These are phyloP conservation scores for Dermatemys mawii DNA, from an alignment of 2,113 vertebrate genomes.

Conservation along the genomic window DNA sequence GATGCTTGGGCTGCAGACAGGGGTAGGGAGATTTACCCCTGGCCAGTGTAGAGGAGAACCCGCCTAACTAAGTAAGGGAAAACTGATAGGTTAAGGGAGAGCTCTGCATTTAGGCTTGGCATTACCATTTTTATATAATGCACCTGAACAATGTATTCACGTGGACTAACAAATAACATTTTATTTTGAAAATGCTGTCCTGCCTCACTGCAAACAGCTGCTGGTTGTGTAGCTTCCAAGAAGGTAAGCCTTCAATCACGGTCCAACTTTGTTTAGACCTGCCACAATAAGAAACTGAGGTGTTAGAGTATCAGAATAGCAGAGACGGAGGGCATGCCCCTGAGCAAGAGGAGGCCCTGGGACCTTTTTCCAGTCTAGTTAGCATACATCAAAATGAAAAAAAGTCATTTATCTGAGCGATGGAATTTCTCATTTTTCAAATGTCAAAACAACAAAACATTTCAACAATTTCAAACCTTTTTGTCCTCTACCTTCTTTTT, in stretches of 20 bases:
- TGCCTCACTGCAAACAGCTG: neutral
- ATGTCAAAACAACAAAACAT: too few relatives aligned
- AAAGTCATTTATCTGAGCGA: too few relatives aligned
- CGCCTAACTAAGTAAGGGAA: neutral
- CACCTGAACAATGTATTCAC: neutral
- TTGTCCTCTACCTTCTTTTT: too few relatives aligned
- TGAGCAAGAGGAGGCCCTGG: too few relatives aligned
- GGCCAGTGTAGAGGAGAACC: neutral
- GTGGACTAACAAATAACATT: neutral
- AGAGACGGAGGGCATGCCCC: too few relatives aligned
- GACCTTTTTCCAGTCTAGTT: too few relatives aligned
- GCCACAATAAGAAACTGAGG: neutral
- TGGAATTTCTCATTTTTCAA: too few relatives aligned
- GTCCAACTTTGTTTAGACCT: neutral
- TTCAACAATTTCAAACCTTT: too few relatives aligned
- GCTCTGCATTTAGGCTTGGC: neutral
- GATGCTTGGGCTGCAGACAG: neutral
- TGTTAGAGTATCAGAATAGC: too few relatives aligned
- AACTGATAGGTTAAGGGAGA: neutral
- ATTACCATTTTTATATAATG: neutral
- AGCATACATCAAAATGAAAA: too few relatives aligned
- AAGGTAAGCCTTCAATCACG: neutral
- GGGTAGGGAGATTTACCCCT: neutral
- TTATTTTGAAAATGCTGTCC: neutral
- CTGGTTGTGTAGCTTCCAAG: neutral